Evolutionary conservation across 2,888 invertebrate genomes (phyloP), one percentile per base, ranked within the genome.

Genomic region (Baccha elongata): DNA sequence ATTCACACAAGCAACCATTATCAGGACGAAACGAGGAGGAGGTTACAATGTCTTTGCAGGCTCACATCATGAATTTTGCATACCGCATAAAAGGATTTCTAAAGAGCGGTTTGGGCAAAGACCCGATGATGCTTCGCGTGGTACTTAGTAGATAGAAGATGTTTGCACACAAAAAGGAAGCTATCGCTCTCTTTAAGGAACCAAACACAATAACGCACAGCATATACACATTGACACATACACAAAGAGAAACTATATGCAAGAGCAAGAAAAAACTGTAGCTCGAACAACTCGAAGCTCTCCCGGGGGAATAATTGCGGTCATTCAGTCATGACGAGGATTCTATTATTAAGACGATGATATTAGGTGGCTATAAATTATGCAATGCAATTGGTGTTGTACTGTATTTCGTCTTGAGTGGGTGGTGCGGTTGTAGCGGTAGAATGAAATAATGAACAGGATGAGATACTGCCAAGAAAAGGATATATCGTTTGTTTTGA

Each of bases 321-420:
- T 83, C 81, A 83, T 83, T 83, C 81, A 67, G 81, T 68, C 76
- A 78, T 83, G 78, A 83, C 78, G 72, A 78, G 72, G 72, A 76
- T 78, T 83, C 83, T 78, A 83, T 78, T 83, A 83, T 83, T 78
- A 83, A 83, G 83, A 73, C 78, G 72, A 72, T 68, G 72, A 58
- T 78, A 83, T 83, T 83, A 83, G 78, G 78, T 68, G 78, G 78
- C 64, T 52, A 78, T 83, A 78, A 78, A 83, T 83, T 73, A 83
- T 83, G 83, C 78, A 83, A 50, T 83, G 83, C 83, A 78, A 83
- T 83, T 64, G 81, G 81, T 65, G 64, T 75, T 71, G 55, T 58
- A 19, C 44, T 26, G 44, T 29, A 29, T 42, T 58, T 15, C 44
- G 17, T 17, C 60, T 60, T 37, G 53, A 58, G 40, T 58, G 55